Conservation (phyloP, 37 sponge, comb jelly and placozoan species). For the Theonella swinhoei region DNA sequence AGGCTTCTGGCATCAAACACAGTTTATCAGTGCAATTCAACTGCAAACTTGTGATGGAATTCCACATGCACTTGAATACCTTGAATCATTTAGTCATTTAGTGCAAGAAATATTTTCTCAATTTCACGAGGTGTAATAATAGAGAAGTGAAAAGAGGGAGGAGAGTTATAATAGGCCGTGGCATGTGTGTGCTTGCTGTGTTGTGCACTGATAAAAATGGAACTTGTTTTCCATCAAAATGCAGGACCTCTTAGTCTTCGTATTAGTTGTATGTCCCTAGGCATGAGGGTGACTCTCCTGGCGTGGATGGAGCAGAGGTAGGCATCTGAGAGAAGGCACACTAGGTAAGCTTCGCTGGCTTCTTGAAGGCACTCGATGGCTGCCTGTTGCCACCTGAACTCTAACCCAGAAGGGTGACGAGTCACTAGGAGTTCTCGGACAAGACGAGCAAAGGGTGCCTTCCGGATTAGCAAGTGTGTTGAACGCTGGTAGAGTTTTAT, state of each 20-base stretch:
- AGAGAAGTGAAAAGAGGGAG: too few relatives aligned
- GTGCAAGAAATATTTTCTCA: too few relatives aligned
- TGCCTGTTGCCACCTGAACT: slow-evolving; percentile 68
- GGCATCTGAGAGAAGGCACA: slow-evolving; percentile 58
- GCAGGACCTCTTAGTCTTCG: slow-evolving; percentile 18
- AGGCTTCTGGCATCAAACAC: too few relatives aligned
- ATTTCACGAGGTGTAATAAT: too few relatives aligned
- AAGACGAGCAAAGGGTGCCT: slow-evolving; percentile 59
- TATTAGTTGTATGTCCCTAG: slow-evolving; percentile 50
- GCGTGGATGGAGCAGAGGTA: slow-evolving; percentile 64
- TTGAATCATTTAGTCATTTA: too few relatives aligned
- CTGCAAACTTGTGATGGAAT: neutral
- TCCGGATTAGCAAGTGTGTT: slow-evolving; percentile 64
- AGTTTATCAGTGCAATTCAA: neutral
- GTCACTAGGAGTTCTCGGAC: slow-evolving; percentile 24
- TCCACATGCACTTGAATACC: too few relatives aligned
- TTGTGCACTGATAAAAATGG: too few relatives aligned
- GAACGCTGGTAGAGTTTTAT: slow-evolving; percentile 52
- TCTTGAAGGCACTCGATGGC: slow-evolving; percentile 79
- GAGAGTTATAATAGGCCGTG: too few relatives aligned
- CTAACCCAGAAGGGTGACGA: slow-evolving; percentile 16
- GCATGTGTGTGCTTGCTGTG: too few relatives aligned
- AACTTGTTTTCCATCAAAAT: too few relatives aligned
- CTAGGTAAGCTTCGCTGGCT: slow-evolving; percentile 74
- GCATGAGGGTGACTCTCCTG: slow-evolving; percentile 74